Percentiles rank a stretch among this genome's conserved stretches.
phyloP scores from a whole-genome alignment of 2,888 invertebrate genomes.

The Unio pictorum region DNA sequence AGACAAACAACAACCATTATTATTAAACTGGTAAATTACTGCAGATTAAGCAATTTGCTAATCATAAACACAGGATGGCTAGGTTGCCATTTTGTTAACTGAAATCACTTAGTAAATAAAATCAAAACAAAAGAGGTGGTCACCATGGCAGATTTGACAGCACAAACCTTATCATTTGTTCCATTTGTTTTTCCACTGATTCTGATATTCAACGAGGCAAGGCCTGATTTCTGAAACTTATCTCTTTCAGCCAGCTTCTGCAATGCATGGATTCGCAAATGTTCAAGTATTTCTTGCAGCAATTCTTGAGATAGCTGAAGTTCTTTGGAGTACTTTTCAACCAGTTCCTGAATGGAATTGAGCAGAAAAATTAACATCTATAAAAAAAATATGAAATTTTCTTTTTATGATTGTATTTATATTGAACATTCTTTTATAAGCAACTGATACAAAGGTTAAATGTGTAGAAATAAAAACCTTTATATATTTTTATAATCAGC shows the following conservation, averaged over 20 bases:
- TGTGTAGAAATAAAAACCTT: background rate
- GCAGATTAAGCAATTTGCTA: too few species aligned
- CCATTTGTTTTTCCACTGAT: constrained; percentile 58
- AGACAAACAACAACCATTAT: too few species aligned
- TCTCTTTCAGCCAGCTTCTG: constrained; percentile 82
- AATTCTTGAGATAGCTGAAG: constrained; percentile 75
- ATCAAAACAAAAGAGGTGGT: too few species aligned
- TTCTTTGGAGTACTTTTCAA: constrained; percentile 76
- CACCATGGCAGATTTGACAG: too few species aligned
- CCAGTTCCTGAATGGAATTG: constrained; percentile 76
- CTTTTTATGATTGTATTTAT: background rate
- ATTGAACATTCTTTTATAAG: background rate
- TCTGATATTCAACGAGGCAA: constrained; percentile 82
- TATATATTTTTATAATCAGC: background rate
- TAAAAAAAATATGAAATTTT: background rate
- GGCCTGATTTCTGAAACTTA: constrained; percentile 80
- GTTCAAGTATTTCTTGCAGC: constrained; percentile 76
- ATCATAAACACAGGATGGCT: too few species aligned
- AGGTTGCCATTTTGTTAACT: too few species aligned
- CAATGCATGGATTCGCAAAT: constrained; percentile 81
- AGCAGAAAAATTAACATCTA: background rate
- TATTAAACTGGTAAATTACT: too few species aligned
- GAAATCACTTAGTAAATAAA: too few species aligned
- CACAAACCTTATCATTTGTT: too few species aligned
- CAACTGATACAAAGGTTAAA: too few species aligned